phyloP scores from a whole-genome alignment of 2,113 vertebrate genomes.

The Elanoides forficatus region DNA sequence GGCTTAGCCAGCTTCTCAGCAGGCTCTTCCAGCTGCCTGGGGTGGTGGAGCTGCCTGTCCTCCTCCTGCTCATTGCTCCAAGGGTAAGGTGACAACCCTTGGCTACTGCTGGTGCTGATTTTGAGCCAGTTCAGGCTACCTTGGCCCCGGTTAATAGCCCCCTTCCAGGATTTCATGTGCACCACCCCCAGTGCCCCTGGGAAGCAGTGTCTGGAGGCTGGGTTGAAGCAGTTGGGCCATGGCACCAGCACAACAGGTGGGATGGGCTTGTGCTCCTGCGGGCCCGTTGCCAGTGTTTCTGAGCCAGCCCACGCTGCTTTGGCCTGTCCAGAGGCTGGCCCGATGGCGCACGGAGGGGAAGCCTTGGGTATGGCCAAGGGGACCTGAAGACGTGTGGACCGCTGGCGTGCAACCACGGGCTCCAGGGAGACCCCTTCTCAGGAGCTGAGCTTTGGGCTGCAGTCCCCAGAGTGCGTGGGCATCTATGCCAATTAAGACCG shows the following conservation, averaged over 20 bases:
- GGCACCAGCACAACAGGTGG: neutral
- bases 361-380: neutral
- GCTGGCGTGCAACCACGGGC: fast-evolving
- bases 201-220: neutral
- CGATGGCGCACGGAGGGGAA: neutral
- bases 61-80: neutral
- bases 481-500: neutral
- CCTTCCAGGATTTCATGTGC: neutral
- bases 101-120: neutral
- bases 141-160: neutral
- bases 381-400: fast-evolving
- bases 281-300: neutral
- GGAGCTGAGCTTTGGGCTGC: neutral
- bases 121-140: neutral
- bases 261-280: neutral
- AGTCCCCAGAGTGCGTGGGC: fast-evolving
- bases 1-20: neutral
- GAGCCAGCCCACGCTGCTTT: neutral
- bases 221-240: neutral
- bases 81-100: too few relatives aligned
- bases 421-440: neutral
- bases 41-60: neutral
- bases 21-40: neutral
- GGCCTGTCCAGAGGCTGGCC: neutral
- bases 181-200: neutral